Conservation (phyloP, 2,797 vertebrate species). For the Cyclopterus lumpus region DNA sequence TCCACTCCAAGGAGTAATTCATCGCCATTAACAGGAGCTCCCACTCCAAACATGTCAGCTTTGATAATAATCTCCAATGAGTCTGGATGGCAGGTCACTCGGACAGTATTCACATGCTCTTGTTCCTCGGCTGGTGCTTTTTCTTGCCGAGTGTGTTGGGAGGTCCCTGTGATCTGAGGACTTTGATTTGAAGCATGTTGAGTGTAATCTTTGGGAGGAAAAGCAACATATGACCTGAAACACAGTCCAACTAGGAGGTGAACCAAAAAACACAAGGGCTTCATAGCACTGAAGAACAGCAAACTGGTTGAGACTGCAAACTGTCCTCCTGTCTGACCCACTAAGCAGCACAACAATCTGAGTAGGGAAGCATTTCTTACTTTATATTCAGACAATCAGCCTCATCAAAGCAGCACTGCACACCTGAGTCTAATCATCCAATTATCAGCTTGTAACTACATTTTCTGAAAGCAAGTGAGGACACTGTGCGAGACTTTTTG, state of each 20-base stretch:
- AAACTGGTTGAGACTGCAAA: no score
- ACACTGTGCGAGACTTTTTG: no score
- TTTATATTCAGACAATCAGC: neutral
- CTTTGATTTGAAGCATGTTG: no score
- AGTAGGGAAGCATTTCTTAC: neutral
- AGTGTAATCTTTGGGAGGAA: no score
- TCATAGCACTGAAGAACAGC: no score
- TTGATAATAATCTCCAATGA: conserved; percentile 71
- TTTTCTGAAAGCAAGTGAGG: no score
- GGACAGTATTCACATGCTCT: conserved; percentile 63
- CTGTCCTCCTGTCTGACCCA: no score
- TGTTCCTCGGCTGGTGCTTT: neutral
- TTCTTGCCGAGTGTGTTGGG: no score
- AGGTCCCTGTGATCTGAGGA: no score
- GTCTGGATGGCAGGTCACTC: conserved; percentile 72
- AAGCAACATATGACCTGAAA: no score
- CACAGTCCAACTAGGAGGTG: no score
- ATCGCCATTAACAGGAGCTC: conserved; percentile 50
- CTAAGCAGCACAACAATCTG: neutral
- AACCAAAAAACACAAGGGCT: no score
- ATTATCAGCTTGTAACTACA: conserved; percentile 18
- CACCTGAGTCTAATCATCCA: conserved; percentile 55
- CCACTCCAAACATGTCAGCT: conserved; percentile 77
- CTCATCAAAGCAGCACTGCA: neutral
- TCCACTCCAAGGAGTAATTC: conserved; percentile 76